Evolutionary conservation across 2,113 vertebrate species (phyloP).

Genomic region (Plecotus auritus): DNA sequence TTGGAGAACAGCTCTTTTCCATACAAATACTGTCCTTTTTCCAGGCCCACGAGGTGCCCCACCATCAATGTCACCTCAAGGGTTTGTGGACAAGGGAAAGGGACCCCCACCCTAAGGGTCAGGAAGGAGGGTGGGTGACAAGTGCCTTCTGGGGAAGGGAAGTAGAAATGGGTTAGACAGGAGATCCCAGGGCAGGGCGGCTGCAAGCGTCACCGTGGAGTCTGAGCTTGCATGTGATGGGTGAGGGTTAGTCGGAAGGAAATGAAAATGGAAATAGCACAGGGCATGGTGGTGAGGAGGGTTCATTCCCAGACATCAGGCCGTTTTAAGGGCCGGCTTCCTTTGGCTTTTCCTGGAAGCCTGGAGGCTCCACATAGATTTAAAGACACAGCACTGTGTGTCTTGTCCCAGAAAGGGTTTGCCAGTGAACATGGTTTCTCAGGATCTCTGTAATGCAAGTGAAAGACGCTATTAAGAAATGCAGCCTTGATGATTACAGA

Average conservation of each 20-base stretch:
- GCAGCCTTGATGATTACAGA: neutral
- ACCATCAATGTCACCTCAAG: rapidly evolving
- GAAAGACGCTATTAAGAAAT: neutral
- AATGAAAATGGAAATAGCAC: neutral
- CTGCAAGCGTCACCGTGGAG: neutral
- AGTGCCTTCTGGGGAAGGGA: neutral
- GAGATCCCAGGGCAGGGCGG: rapidly evolving
- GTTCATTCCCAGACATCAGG: neutral
- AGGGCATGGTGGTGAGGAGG: neutral
- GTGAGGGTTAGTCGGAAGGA: neutral
- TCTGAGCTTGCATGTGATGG: neutral
- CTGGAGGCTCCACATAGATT: neutral
- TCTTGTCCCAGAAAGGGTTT: neutral
- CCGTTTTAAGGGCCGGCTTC: neutral
- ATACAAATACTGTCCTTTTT: neutral
- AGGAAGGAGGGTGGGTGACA: neutral
- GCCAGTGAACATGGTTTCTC: neutral
- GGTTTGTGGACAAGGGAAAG: neutral
- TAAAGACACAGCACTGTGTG: neutral
- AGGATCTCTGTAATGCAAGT: neutral
- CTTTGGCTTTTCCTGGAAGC: neutral
- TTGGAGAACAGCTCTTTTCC: neutral
- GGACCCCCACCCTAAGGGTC: neutral
- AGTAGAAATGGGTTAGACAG: neutral
- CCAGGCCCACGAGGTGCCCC: neutral